Evolutionary conservation across 2,113 vertebrate genomes (phyloP).

Genomic region (Petrocephalus microphthalmus): DNA sequence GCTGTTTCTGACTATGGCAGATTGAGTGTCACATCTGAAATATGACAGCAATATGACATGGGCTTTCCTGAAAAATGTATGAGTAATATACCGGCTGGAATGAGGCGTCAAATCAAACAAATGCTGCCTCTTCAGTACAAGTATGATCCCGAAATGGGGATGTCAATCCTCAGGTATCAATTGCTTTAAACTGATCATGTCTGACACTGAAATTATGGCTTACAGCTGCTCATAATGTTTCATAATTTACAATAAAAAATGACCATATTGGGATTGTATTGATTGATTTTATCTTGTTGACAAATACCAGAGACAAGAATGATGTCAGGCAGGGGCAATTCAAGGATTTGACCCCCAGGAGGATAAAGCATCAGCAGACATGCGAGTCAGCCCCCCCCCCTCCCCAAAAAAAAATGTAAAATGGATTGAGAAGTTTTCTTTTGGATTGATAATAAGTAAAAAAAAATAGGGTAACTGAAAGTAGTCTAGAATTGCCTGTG

Average conservation of each 20-base stretch:
- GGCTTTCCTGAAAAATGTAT: neutral
- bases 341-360: neutral
- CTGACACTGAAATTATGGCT: neutral
- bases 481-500: neutral
- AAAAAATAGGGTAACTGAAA: neutral
- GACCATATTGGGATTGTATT: neutral
- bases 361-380: neutral
- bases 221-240: neutral
- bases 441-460: neutral
- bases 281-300: neutral
- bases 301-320: neutral
- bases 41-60: neutral
- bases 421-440: neutral
- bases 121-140: neutral
- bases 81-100: neutral
- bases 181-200: neutral
- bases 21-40: neutral
- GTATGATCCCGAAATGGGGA: neutral
- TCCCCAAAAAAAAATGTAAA: neutral
- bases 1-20: neutral
- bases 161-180: neutral
- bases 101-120: neutral
- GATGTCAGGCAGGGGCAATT: neutral
- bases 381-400: too few relatives aligned
- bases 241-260: neutral